phyloP scores from a whole-genome alignment of 2,113 vertebrate genomes.

The Heterotilapia buettikoferi region DNA sequence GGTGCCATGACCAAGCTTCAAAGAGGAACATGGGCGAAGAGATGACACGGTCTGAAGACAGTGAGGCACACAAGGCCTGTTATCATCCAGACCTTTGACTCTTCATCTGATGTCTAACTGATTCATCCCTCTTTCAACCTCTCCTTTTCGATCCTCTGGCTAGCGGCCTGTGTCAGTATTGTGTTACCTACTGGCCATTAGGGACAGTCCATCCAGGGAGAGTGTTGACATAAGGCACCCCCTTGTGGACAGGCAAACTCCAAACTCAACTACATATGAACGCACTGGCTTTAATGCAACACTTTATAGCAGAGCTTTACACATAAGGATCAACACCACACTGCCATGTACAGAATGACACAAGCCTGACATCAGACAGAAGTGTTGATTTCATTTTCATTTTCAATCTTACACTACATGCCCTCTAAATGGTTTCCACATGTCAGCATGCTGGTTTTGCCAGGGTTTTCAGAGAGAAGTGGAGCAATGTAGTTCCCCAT shows the following conservation, averaged over 20 bases:
- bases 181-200: slow-evolving; percentile 4
- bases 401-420: not conserved
- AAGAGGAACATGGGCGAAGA: slow-evolving; percentile 23
- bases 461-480: not conserved
- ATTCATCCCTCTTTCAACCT: slow-evolving; percentile 17
- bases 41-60: slow-evolving; percentile 13
- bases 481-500: not conserved
- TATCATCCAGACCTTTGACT: slow-evolving; percentile 31
- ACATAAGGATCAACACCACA: not conserved
- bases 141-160: not conserved
- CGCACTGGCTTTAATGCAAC: not conserved
- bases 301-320: not conserved
- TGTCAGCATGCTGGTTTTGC: not conserved
- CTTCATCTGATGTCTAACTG: slow-evolving; percentile 25
- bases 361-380: not conserved
- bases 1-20: slow-evolving; percentile 46
- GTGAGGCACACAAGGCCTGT: slow-evolving; percentile 10
- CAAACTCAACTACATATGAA: not conserved
- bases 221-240: slow-evolving; percentile 25
- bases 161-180: not conserved
- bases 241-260: slow-evolving; percentile 46
- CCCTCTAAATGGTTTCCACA: not conserved
- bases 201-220: not conserved
- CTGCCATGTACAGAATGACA: not conserved
- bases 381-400: not conserved